Evolutionary conservation across 1,140 invertebrate species (phyloP), one percentile per base, ranked within the genome.

Genomic region (Melipona quadrifasciata): DNA sequence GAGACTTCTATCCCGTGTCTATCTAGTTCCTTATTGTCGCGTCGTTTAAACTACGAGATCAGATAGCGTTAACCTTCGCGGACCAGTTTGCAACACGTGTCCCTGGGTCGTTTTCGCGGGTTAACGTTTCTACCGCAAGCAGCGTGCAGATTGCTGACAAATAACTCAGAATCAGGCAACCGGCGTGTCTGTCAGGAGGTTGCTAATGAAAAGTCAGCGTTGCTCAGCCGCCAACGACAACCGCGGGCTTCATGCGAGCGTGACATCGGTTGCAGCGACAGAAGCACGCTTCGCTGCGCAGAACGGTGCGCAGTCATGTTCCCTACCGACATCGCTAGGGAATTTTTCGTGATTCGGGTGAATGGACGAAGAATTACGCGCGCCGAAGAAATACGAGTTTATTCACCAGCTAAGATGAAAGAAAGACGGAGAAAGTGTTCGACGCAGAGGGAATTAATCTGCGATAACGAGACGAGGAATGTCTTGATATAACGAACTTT

Each of bases 321-420:
- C 76, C 58, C 75, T 75, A 73, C 80, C 79, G 34, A 76, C 81
- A n/a, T 77, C 82, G 74, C 79, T 84, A 71, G 65, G 53, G 12
- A 61, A 93, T 94, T 94, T 95, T 95, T 94, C 91, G 91, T 92
- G 93, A 92, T 95, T 93, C 93, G 93, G 94, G 93, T 94, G 93
- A 95, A 94, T 92, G 94, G 90, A 82, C 94, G 92, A 92, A 86
- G 82, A 85, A 89, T 90, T 89, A 87, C 88, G 86, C 77, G 81
- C 84, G 76, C 80, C 64, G 73, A 58, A 81, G 65, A 80, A 84
- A 80, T 68, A 78, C 79, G 55, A 24, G 61, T 73, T 84, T 82
- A 80, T 76, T 51, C 61, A 31, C 10, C 64, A 57, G 39, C 64
- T 24, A 51, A 68, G 39, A 51, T 55, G 53, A 4, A 27, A 79